phyloP scores from a whole-genome alignment of 2,797 vertebrate species.

The Spinus olivaceus region DNA sequence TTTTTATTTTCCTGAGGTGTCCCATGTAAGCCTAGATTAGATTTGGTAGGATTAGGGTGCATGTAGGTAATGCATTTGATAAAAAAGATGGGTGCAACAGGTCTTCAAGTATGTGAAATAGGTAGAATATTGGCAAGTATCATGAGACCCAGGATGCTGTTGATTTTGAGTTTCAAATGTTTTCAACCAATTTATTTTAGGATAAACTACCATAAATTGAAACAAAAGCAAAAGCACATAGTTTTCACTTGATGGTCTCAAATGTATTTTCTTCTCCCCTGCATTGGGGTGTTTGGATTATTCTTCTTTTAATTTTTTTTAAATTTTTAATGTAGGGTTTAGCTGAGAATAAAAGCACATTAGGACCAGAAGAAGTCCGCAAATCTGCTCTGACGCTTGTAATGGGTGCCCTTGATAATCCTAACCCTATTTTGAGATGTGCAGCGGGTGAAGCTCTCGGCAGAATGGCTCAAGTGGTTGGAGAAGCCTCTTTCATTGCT shows the following conservation, averaged over 20 bases:
- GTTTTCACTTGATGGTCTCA: neutral
- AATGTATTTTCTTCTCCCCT: neutral
- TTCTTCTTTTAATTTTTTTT: neutral
- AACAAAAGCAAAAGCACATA: fast-evolving
- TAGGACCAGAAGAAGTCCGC: slow-evolving; percentile 97
- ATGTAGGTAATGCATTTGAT: neutral
- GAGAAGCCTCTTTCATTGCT: slow-evolving; percentile 96
- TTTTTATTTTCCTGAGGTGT: neutral
- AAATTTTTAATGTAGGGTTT: slow-evolving; percentile 80
- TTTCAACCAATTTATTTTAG: neutral
- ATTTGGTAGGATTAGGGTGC: neutral
- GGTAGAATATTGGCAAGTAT: neutral
- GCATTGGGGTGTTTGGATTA: neutral
- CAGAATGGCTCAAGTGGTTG: slow-evolving; percentile 98
- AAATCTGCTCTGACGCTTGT: slow-evolving; percentile 95
- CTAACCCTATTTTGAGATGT: slow-evolving; percentile 96
- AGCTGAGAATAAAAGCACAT: slow-evolving; percentile 96
- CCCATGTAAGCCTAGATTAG: neutral
- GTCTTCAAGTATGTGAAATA: neutral
- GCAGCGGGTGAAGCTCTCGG: slow-evolving; percentile 97
- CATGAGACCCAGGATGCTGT: neutral
- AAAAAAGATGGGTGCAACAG: neutral
- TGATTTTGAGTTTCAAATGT: neutral
- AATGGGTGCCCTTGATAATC: slow-evolving; percentile 97
- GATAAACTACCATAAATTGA: neutral